phyloP scores from a whole-genome alignment of 2,888 invertebrate species.

The Campoplex nolae region DNA sequence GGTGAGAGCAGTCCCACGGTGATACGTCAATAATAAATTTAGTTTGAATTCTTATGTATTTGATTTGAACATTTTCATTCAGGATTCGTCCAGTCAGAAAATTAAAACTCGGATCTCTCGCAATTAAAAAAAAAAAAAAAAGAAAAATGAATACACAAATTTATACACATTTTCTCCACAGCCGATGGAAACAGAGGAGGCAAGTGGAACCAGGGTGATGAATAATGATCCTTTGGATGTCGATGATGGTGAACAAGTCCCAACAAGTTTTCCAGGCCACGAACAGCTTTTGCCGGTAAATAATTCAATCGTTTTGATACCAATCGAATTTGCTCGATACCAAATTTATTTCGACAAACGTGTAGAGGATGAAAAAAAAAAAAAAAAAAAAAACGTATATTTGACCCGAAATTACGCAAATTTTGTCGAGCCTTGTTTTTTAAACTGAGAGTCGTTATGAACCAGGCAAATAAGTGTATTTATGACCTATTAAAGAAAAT shows the following conservation, averaged over 20 bases:
- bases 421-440: neutral
- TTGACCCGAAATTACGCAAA: neutral
- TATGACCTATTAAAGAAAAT: neutral
- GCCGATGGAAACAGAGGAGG: constrained; percentile 87
- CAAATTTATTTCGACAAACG: neutral
- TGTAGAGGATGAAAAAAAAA: neutral
- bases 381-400: no score
- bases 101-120: no score
- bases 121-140: no score
- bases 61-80: no score
- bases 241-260: constrained; percentile 78
- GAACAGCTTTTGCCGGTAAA: constrained; percentile 79
- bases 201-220: constrained; percentile 75
- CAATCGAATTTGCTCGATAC: neutral
- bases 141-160: neutral
- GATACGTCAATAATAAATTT: neutral
- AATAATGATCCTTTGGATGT: constrained; percentile 73
- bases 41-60: neutral
- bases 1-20: constrained; percentile 67
- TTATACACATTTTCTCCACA: constrained; percentile 70
- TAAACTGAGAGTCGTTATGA: no score
- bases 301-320: constrained; percentile 25
- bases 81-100: no score
- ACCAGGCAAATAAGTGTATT: neutral
- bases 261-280: constrained; percentile 80